Conservation (phyloP, 2,888 invertebrate genomes). For the Myopa testacea region DNA sequence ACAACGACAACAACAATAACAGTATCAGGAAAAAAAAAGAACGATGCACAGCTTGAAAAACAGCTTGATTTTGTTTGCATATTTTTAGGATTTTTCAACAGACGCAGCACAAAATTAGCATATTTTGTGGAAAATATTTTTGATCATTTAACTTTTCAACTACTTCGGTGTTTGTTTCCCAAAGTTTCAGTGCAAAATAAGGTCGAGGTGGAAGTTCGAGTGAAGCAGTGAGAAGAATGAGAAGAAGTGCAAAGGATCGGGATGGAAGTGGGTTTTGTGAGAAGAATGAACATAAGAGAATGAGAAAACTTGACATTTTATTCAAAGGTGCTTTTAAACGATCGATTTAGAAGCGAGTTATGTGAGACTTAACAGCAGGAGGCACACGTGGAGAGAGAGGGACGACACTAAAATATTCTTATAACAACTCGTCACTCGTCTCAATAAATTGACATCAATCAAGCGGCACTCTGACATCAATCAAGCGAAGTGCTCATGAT, state of each 20-base stretch:
- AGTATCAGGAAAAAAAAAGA: not conserved
- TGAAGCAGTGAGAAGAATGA: not conserved
- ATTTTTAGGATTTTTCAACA: slow-evolving; percentile 19
- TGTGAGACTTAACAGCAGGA: too few species aligned
- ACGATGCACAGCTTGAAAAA: not conserved
- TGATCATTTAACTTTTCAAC: slow-evolving; percentile 32
- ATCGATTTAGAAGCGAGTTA: too few species aligned
- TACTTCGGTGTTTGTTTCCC: not conserved
- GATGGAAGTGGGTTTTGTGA: not conserved
- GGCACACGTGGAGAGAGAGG: too few species aligned
- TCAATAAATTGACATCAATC: not conserved
- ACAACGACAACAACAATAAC: not conserved
- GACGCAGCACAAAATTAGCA: slow-evolving; percentile 29
- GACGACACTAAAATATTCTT: too few species aligned
- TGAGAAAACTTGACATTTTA: not conserved
- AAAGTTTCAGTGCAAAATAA: not conserved
- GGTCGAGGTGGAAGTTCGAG: not conserved
- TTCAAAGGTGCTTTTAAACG: too few species aligned
- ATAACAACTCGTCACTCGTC: too few species aligned
- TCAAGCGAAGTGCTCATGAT: not conserved
- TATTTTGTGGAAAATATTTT: slow-evolving; percentile 34
- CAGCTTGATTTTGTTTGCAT: slow-evolving; percentile 29
- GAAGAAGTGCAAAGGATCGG: not conserved
- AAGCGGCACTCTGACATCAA: not conserved
- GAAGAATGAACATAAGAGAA: not conserved